These are phyloP conservation scores for Haliclona indistincta DNA, from an alignment of 37 sponge, comb jelly and placozoan species.

Conservation along the genomic window DNA sequence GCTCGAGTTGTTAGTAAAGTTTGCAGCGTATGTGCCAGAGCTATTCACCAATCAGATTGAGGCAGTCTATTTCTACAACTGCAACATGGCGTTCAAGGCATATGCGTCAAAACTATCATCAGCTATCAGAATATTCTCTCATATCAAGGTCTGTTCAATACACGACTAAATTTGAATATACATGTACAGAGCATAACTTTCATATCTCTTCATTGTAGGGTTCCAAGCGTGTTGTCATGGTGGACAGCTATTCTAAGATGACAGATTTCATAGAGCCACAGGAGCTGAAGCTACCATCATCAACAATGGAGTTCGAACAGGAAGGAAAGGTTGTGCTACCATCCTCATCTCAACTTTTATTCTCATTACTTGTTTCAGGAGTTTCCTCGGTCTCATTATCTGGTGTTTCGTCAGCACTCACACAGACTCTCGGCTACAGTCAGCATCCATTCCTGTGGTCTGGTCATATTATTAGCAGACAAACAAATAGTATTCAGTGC, in stretches of 20 bases:
- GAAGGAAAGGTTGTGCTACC: slow-evolving; percentile 15
- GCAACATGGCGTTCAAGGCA: slow-evolving; percentile 64
- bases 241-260: slow-evolving; percentile 54
- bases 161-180: not conserved
- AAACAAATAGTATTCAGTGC: slow-evolving; percentile 65
- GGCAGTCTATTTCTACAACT: slow-evolving; percentile 73
- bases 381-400: slow-evolving; percentile 22
- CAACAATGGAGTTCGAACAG: slow-evolving; percentile 50
- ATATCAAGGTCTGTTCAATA: slow-evolving; percentile 64
- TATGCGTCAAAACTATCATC: slow-evolving; percentile 60
- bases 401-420: slow-evolving; percentile 37
- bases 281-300: slow-evolving; percentile 53
- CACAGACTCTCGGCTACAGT: slow-evolving; percentile 38
- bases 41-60: slow-evolving; percentile 59
- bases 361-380: slow-evolving; percentile 42
- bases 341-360: not conserved
- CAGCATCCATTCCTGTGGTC: slow-evolving; percentile 41
- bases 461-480: slow-evolving; percentile 51
- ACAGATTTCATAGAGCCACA: slow-evolving; percentile 50
- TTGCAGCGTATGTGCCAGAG: slow-evolving; percentile 86
- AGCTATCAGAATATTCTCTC: slow-evolving; percentile 67
- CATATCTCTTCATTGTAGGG: slow-evolving; percentile 43
- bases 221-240: slow-evolving; percentile 64
- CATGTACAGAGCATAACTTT: not conserved
- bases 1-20: slow-evolving; percentile 77